phyloP scores from a whole-genome alignment of 2,888 invertebrate species.

The Megalurothrips usitatus region DNA sequence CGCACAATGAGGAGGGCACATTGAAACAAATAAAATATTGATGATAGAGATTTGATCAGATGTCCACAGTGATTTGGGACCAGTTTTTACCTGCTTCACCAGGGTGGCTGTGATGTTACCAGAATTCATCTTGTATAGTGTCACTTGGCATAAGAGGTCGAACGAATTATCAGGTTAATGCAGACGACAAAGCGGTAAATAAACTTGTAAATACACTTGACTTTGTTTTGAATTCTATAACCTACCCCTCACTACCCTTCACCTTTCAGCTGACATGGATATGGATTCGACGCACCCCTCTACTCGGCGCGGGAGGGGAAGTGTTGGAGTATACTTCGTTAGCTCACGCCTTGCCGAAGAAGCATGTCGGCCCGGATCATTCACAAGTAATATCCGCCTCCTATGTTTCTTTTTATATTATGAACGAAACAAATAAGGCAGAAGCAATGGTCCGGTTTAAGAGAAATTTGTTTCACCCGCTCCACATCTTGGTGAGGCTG shows the following conservation, averaged over 20 bases:
- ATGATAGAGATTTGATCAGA: not conserved
- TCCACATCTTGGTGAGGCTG: too few relatives aligned
- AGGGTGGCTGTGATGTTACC: not conserved
- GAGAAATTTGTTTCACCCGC: too few relatives aligned
- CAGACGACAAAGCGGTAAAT: not conserved
- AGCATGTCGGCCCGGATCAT: too few relatives aligned
- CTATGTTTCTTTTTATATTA: too few relatives aligned
- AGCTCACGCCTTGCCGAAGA: too few relatives aligned
- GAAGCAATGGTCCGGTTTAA: too few relatives aligned
- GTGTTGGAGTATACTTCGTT: too few relatives aligned
- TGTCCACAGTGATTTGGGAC: not conserved
- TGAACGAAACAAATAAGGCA: too few relatives aligned
- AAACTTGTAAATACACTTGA: not conserved
- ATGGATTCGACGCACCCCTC: too few relatives aligned
- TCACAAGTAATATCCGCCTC: too few relatives aligned
- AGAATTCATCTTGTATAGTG: not conserved
- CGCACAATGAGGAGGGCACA: not conserved
- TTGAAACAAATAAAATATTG: not conserved
- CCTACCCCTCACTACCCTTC: not conserved
- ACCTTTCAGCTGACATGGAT: too few relatives aligned
- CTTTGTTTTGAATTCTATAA: not conserved
- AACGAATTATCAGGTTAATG: not conserved
- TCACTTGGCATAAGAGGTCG: not conserved
- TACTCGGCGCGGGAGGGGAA: too few relatives aligned
- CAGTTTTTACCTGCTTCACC: not conserved